These are phyloP conservation scores for Platichthys stellatus DNA, from an alignment of 2,113 vertebrate genomes.

Conservation along the genomic window DNA sequence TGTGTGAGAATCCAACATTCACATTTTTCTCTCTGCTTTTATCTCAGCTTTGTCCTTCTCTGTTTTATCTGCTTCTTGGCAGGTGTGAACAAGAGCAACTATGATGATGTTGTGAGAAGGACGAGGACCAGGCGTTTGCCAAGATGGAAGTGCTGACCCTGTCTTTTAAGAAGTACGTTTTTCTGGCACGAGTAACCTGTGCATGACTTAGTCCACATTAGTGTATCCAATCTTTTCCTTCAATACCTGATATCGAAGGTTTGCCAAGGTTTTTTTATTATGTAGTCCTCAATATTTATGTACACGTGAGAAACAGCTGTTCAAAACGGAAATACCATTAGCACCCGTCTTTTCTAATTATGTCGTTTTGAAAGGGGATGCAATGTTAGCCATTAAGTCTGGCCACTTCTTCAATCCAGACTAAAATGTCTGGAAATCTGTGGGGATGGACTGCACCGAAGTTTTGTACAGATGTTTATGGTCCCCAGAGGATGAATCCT, in stretches of 20 bases:
- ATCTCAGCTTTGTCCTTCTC: constrained; percentile 16
- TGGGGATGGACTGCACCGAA: too few species aligned
- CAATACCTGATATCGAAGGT: background rate
- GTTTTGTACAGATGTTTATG: too few species aligned
- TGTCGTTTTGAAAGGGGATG: too few species aligned
- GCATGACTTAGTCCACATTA: constrained; percentile 6
- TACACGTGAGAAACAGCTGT: background rate
- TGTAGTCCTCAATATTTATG: too few species aligned
- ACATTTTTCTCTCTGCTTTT: constrained; percentile 22
- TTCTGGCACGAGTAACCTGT: constrained; percentile 13
- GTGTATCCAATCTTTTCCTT: background rate
- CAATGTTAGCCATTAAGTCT: too few species aligned
- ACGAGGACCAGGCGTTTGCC: constrained; percentile 10
- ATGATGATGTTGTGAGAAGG: constrained; percentile 39
- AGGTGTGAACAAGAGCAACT: constrained; percentile 11
- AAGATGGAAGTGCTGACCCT: constrained; percentile 29
- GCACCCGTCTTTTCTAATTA: too few species aligned
- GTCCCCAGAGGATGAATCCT: too few species aligned
- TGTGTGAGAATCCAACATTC: constrained; percentile 40
- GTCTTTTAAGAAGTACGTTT: constrained; percentile 25
- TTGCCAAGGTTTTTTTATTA: too few species aligned
- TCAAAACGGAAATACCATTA: too few species aligned
- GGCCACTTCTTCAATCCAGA: too few species aligned
- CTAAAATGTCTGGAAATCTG: too few species aligned
- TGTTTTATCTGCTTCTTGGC: constrained; percentile 44